Base-by-base conservation (phyloP, 2,888 invertebrate genomes). In the Hanleya hanleyi region DNA sequence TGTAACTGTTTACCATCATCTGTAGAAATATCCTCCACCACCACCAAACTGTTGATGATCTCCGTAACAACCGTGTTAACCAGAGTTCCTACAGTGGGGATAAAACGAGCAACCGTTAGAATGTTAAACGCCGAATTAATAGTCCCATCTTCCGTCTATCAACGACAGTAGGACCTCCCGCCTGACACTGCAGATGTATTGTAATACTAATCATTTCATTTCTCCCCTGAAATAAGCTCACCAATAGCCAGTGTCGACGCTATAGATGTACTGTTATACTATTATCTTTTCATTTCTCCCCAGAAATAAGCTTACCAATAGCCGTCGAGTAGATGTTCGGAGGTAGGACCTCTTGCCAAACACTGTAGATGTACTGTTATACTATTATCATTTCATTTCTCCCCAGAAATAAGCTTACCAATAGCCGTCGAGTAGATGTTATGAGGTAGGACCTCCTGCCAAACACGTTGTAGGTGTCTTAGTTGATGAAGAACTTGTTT, bases 311-410 rank as follows among this genome's bases (percentile, higher is more conserved):
- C 80, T 61, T 77, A 89, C 90, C 94, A 41, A 95, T 92, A 61
- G 94, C 92, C 90, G 93, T 94, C 79, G 94, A 94, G 87, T 96
- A 97, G 15, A 95, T 93, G 78, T 93, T 93, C 69, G 92, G 90
- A 0, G 97, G 95, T 70, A 98, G 93, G 7, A 97, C 95, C 82
- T 95, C 94, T 74, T 94, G 93, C 97, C 97, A 98, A 9, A 97
- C 96, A n/a, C n/a, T n/a, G n/a, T n/a, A n/a, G n/a, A n/a, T n/a
- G n/a, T n/a, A n/a, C n/a, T n/a, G n/a, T n/a, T n/a, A n/a, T n/a
- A n/a, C n/a, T n/a, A n/a, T n/a, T n/a, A n/a, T n/a, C n/a, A n/a
- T n/a, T n/a, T n/a, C n/a, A n/a, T n/a, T n/a, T n/a, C n/a, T n/a
- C n/a, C n/a, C n/a, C n/a, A n/a, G 15, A 18, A 18, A 57, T 36